phyloP scores from a whole-genome alignment of 2,113 vertebrate genomes.

The Cyanoramphus novaezelandiae region DNA sequence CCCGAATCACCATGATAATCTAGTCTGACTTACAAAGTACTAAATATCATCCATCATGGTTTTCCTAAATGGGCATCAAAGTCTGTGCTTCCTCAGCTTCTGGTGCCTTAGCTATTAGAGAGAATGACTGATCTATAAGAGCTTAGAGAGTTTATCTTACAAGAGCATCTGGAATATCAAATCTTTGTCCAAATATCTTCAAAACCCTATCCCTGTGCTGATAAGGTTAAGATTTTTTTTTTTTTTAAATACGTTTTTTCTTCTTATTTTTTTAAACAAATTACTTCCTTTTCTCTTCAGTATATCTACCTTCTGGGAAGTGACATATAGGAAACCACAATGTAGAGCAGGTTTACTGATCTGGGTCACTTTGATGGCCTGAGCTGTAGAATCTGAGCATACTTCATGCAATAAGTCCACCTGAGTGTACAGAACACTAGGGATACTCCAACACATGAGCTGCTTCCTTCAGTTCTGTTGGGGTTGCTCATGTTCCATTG shows the following conservation, averaged over 20 bases:
- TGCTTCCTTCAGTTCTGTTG: neutral
- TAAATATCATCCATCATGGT: slow-evolving; percentile 62
- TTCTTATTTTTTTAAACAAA: neutral
- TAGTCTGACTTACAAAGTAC: slow-evolving; percentile 64
- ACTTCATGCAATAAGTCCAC: neutral
- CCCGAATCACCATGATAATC: slow-evolving; percentile 59
- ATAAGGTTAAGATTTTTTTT: neutral
- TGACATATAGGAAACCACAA: neutral
- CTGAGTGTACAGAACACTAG: neutral
- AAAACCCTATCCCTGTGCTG: neutral
- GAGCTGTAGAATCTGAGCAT: neutral
- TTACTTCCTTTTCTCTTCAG: neutral
- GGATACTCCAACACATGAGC: neutral
- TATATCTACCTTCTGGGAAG: neutral
- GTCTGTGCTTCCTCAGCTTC: slow-evolving; percentile 28
- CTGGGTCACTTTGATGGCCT: neutral
- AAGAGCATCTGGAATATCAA: slow-evolving; percentile 45
- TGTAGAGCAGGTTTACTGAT: neutral
- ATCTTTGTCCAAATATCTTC: slow-evolving; percentile 40
- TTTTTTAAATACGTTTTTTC: neutral
- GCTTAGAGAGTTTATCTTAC: slow-evolving; percentile 56
- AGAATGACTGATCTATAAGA: slow-evolving; percentile 51
- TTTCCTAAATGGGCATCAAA: slow-evolving; percentile 58
- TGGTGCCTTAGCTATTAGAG: slow-evolving; percentile 34
- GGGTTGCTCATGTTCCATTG: neutral